Evolutionary conservation across 2,888 invertebrate species (phyloP), one percentile per base, ranked within the genome.

Genomic region (Chydorus sphaericus): DNA sequence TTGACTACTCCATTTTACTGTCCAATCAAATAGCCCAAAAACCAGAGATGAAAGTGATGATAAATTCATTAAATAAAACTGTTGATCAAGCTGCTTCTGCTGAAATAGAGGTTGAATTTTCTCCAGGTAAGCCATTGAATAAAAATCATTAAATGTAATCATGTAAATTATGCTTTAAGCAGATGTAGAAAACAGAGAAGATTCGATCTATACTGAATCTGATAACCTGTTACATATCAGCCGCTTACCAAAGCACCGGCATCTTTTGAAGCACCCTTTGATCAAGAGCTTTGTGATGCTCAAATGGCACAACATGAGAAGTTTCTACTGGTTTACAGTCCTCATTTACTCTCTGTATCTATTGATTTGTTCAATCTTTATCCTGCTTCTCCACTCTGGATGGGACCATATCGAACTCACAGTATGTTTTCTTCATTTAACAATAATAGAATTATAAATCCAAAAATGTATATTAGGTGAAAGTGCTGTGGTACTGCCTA

Each of bases 301-400:
- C 58, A 88, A 88, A 68, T 88, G 87, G 86, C 80, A 82, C 67
- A 75, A 81, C 59, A 80, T 88, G 60, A 79, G 83, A 56, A 76
- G 79, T 60, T 73, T 85, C 31, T 84, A 86, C 65, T 82, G 78
- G 61, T 72, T 79, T 2, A 87, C 87, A 65, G 77, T 87, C 31
- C 68, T 78, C 3, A 78, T 85, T 62, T 88, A 86, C 67, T 68
- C 81, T 0, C 65, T 81, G 0, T 80, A 86, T 63, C 82, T 83
- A 68, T 61, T 79, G 10, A 75, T 81, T 50, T 71, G 88, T 57
- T 79, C 84, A 31, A 65, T 74, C 1, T 85, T 85, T 64, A 82
- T 86, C 44, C 73, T 85, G 60, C 11, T 56, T 5, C 54, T 58
- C 29, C 28, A 56, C 33, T 28, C 58, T 29, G 36, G 39, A 26